Conservation (phyloP, 1,140 invertebrate species). For the Pseudomyrmex sp. region DNA sequence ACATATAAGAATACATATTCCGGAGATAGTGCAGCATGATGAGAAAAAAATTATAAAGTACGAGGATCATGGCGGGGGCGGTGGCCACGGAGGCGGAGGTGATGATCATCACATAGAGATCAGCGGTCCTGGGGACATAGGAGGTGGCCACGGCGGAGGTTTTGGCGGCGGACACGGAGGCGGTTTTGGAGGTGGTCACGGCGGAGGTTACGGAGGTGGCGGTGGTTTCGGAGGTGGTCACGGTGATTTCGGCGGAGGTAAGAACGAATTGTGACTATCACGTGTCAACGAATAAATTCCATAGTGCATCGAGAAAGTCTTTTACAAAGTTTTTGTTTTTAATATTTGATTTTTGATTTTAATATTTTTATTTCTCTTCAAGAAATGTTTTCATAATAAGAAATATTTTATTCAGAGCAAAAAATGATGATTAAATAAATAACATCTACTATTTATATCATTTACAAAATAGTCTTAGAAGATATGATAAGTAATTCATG, state of each 20-base stretch:
- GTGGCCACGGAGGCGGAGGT: conserved; percentile 65
- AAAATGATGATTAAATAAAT: not conserved
- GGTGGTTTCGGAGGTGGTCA: conserved; percentile 66
- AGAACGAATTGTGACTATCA: not conserved
- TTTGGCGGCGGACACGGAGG: conserved; percentile 63
- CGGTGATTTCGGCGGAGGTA: conserved; percentile 56
- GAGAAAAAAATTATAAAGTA: conserved; percentile 75
- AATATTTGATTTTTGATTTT: not conserved
- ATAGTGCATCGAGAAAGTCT: no score
- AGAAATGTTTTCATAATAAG: not conserved
- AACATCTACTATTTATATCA: not conserved
- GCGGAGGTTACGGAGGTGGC: conserved; percentile 45
- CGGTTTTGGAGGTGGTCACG: conserved; percentile 62
- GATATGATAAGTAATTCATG: not conserved
- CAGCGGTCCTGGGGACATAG: conserved; percentile 58
- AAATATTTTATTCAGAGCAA: not conserved
- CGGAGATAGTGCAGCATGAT: conserved; percentile 78
- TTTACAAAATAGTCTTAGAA: not conserved
- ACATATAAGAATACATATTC: conserved; percentile 83
- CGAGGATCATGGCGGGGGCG: conserved; percentile 76
- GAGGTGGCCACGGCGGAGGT: conserved; percentile 48
- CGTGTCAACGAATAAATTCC: no score
- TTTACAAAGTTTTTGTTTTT: not conserved
- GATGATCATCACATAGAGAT: conserved; percentile 64
- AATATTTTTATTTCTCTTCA: not conserved